Conservation (phyloP, 1,140 invertebrate genomes). For the Zophobas morio region DNA sequence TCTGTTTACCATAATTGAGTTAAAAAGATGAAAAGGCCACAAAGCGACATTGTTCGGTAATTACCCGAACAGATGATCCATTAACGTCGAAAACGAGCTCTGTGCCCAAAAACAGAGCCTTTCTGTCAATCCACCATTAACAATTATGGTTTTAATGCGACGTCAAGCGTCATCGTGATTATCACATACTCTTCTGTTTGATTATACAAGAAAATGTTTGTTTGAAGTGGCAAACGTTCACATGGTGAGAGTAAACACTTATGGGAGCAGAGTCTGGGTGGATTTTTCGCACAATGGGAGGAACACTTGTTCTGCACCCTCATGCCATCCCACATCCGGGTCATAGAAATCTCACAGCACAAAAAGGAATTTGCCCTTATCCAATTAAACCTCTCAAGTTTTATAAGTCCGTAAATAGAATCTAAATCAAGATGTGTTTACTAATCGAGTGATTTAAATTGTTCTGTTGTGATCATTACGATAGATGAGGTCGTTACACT, state of each 20-base stretch:
- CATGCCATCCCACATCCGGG: conserved; percentile 19
- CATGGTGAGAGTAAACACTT: conserved; percentile 18
- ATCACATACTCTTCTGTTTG: conserved; percentile 8
- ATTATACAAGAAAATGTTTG: conserved; percentile 6
- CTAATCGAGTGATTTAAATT: not conserved
- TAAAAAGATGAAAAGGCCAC: conserved; percentile 30
- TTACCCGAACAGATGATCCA: conserved; percentile 31
- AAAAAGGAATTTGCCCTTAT: conserved; percentile 8
- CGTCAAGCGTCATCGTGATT: conserved; percentile 16
- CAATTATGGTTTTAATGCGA: conserved; percentile 1
- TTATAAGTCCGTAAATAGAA: conserved; percentile 22
- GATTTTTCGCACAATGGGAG: conserved; percentile 22
- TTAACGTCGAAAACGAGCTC: conserved; percentile 5
- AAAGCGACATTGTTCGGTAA: conserved; percentile 20
- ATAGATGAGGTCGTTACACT: conserved; percentile 12
- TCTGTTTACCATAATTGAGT: conserved; percentile 35
- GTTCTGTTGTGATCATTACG: conserved; percentile 14
- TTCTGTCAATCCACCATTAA: not conserved
- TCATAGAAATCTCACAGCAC: not conserved
- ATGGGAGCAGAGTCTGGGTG: conserved; percentile 6
- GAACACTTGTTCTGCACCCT: conserved; percentile 10
- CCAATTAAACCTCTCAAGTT: conserved; percentile 7
- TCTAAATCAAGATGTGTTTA: conserved; percentile 36
- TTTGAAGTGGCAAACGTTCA: conserved; percentile 20
- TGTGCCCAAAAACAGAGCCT: conserved; percentile 24